phyloP scores from a whole-genome alignment of 2,888 invertebrate species.

The Harpalus rubripes region DNA sequence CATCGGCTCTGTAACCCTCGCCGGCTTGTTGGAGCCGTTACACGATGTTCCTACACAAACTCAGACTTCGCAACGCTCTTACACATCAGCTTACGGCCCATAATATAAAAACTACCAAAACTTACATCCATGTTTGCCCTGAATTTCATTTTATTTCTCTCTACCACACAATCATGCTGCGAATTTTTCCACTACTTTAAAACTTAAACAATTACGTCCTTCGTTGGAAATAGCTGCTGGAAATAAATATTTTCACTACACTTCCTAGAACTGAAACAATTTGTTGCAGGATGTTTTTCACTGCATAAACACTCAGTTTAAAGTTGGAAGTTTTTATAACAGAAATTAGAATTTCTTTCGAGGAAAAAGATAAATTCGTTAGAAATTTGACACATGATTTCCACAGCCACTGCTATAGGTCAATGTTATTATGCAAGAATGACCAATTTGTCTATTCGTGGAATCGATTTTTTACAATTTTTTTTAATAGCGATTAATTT shows the following conservation, averaged over 20 bases:
- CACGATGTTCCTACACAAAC: constrained; percentile 21
- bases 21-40: constrained; percentile 19
- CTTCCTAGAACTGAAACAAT: constrained; percentile 2
- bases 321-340: background rate
- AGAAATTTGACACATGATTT: background rate
- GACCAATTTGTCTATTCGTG: too few relatives aligned
- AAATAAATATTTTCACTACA: constrained; percentile 29
- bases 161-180: constrained; percentile 17
- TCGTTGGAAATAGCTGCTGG: background rate
- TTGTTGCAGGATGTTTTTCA: background rate
- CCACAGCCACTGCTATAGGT: background rate
- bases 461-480: too few relatives aligned
- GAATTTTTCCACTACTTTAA: constrained; percentile 35
- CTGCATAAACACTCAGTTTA: constrained; percentile 7
- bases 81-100: background rate
- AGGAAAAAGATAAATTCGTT: background rate
- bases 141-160: constrained; percentile 42
- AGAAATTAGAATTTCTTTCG: background rate
- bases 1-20: constrained; percentile 24
- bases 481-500: too few relatives aligned
- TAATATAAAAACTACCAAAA: constrained; percentile 43
- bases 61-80: constrained; percentile 20
- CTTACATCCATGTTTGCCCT: constrained; percentile 23
- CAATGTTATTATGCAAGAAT: too few relatives aligned
- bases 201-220: constrained; percentile 25